Conservation (phyloP, 2,113 vertebrate species). For the Oreochromis aureus region DNA sequence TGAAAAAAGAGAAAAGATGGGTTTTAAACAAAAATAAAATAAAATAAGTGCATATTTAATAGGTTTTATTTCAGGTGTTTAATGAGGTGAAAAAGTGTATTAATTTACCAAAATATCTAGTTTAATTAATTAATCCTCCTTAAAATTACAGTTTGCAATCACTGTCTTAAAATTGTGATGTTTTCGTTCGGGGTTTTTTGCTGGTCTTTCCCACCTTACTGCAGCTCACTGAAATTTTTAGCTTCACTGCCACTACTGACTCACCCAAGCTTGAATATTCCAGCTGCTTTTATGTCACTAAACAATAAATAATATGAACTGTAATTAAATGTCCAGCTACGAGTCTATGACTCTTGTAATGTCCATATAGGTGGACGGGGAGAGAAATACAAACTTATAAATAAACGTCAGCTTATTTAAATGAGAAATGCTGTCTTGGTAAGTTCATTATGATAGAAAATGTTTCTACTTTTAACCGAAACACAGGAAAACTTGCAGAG, state of each 20-base stretch:
- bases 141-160: neutral
- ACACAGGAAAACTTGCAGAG: neutral
- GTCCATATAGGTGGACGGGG: neutral
- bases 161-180: neutral
- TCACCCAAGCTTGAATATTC: neutral
- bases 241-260: neutral
- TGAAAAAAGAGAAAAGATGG: neutral
- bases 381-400: neutral
- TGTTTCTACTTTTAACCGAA: neutral
- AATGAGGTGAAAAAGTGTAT: neutral
- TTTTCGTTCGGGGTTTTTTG: neutral
- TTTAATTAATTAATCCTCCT: neutral
- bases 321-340: neutral
- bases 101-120: neutral
- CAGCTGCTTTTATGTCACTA: neutral
- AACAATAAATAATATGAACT: neutral
- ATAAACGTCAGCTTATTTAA: neutral
- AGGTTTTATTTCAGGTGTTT: neutral
- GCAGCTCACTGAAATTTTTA: neutral
- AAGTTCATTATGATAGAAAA: neutral
- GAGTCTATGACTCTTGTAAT: neutral
- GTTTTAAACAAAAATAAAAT: neutral
- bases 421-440: neutral
- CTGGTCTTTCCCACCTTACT: neutral
- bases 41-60: neutral